These are phyloP conservation scores for Sparus aurata DNA, from an alignment of 2,797 vertebrate genomes.

Conservation along the genomic window DNA sequence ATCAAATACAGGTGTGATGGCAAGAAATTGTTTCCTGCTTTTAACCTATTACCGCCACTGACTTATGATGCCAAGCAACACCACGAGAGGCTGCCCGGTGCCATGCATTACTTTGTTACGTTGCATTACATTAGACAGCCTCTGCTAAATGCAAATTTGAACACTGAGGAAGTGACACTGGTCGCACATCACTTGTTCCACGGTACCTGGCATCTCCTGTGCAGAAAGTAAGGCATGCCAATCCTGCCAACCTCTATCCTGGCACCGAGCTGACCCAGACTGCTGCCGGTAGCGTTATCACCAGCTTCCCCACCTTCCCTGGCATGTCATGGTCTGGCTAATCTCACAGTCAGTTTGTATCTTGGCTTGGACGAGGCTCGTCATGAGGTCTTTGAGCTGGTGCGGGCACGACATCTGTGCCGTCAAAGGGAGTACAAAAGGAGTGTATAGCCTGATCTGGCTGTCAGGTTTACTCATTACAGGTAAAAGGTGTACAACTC, in stretches of 20 bases:
- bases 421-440: slow-evolving; percentile 42
- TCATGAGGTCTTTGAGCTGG: slow-evolving; percentile 54
- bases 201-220: slow-evolving; percentile 53
- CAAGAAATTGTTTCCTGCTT: slow-evolving; percentile 36
- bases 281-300: slow-evolving; percentile 66
- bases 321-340: slow-evolving; percentile 67
- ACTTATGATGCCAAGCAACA: slow-evolving; percentile 23
- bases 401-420: slow-evolving; percentile 41
- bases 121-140: slow-evolving; percentile 38
- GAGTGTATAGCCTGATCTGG: slow-evolving; percentile 39
- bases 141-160: slow-evolving; percentile 51
- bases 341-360: slow-evolving; percentile 70
- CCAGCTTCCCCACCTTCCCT: slow-evolving; percentile 64
- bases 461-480: slow-evolving; percentile 56
- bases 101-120: slow-evolving; percentile 25
- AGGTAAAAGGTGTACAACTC: slow-evolving; percentile 18
- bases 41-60: slow-evolving; percentile 35
- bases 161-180: slow-evolving; percentile 46
- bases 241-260: slow-evolving; percentile 60
- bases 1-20: slow-evolving; percentile 52
- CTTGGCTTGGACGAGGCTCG: slow-evolving; percentile 52
- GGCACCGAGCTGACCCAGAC: slow-evolving; percentile 67
- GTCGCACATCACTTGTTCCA: slow-evolving; percentile 58
- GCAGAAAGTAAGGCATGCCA: slow-evolving; percentile 47
- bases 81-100: slow-evolving; percentile 2